Conservation (phyloP, 2,888 invertebrate species). For the Dromius quadrimaculatus region DNA sequence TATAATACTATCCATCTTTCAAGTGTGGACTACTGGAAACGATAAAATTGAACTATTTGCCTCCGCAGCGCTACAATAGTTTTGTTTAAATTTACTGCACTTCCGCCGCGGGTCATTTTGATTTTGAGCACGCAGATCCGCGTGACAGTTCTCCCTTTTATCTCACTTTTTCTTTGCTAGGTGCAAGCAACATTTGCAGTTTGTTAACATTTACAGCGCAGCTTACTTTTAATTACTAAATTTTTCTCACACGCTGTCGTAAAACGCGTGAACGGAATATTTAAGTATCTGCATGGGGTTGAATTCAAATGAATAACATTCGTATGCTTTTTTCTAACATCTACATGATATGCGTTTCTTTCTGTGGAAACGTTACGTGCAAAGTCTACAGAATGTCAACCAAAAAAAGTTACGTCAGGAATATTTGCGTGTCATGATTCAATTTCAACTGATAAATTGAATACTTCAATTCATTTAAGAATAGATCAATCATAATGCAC, state of each 20-base stretch:
- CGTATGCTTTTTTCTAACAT: conserved; percentile 37
- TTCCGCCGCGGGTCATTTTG: neutral
- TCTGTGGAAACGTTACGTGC: conserved; percentile 12
- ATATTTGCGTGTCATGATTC: too few species aligned
- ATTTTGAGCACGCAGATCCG: neutral
- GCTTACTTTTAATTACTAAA: conserved; percentile 47
- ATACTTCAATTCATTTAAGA: too few species aligned
- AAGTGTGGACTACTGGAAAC: conserved; percentile 22
- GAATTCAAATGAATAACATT: conserved; percentile 51
- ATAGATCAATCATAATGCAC: too few species aligned
- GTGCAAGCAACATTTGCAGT: conserved; percentile 18
- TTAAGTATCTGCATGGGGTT: conserved; percentile 46
- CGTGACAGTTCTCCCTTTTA: neutral
- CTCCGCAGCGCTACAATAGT: neutral
- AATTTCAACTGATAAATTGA: too few species aligned
- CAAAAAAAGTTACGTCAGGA: too few species aligned
- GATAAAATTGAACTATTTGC: conserved; percentile 31
- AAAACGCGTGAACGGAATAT: conserved; percentile 42
- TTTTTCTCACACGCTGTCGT: conserved; percentile 52
- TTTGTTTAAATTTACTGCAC: too few species aligned
- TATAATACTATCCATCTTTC: conserved; percentile 1
- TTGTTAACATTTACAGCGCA: conserved; percentile 50
- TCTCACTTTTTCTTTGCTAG: neutral
- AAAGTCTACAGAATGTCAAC: conserved; percentile 13
- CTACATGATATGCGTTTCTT: conserved; percentile 7